Percentiles rank a stretch among this genome's conserved stretches.
phyloP scores from a whole-genome alignment of 2,888 invertebrate species.

The Luffia ferchaultella region DNA sequence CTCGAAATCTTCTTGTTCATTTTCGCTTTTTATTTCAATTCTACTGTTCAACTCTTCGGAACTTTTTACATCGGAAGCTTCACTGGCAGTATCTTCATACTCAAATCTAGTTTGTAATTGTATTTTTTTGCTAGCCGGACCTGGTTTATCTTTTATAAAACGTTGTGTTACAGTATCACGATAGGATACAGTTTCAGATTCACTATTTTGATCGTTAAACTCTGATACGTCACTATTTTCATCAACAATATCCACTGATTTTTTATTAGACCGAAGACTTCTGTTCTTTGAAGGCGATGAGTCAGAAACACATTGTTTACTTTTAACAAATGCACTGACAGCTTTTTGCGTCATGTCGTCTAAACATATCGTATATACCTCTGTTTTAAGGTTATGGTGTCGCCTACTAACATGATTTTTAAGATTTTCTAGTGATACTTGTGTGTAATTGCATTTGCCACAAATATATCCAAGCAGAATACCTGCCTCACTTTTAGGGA shows the following conservation, averaged over 20 bases:
- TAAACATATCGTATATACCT: conserved; percentile 49
- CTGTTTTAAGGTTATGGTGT: conserved; percentile 55
- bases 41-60: conserved; percentile 8
- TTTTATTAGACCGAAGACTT: conserved; percentile 30
- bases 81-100: conserved; percentile 25
- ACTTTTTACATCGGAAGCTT: conserved; percentile 13
- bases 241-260: conserved; percentile 22
- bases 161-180: background rate
- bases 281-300: conserved; percentile 23
- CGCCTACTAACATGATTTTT: conserved; percentile 69
- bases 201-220: conserved; percentile 13
- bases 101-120: conserved; percentile 46
- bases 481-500: conserved; percentile 39
- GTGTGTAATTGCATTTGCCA: conserved; percentile 76
- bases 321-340: conserved; percentile 19
- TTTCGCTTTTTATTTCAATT: conserved; percentile 12
- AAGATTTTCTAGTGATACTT: conserved; percentile 68
- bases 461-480: conserved; percentile 71
- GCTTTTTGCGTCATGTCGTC: conserved; percentile 32
- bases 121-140: conserved; percentile 12
- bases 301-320: background rate
- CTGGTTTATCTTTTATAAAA: background rate
- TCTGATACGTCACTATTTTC: conserved; percentile 24
- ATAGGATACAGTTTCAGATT: conserved; percentile 6
- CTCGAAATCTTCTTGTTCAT: conserved; percentile 9